Percentiles rank a stretch among this genome's conserved stretches.
Evolutionary conservation across 35 echinoderm and acorn worm genomes (phyloP).

Genomic region (Lytechinus pictus): DNA sequence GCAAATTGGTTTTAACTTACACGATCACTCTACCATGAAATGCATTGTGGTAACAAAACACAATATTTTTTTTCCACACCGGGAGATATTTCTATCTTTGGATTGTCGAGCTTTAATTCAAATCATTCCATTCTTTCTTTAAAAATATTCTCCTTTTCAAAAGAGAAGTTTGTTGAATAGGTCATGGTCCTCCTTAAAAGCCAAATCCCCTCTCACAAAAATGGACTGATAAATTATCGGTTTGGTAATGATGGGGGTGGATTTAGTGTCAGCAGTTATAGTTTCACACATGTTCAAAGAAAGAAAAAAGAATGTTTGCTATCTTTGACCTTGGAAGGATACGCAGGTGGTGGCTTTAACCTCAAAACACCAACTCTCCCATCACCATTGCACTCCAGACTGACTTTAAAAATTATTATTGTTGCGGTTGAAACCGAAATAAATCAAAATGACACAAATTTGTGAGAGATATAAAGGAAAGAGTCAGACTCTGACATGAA

Average conservation of each 20-base stretch:
- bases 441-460: background rate
- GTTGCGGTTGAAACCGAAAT: background rate
- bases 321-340: background rate
- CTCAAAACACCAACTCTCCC: background rate
- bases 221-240: slow-evolving; percentile 4
- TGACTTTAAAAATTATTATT: background rate
- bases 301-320: background rate
- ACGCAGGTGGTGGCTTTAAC: background rate
- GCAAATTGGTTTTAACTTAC: slow-evolving; percentile 46
- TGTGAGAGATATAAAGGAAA: background rate
- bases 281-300: background rate
- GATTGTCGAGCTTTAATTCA: background rate
- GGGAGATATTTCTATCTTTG: background rate
- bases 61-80: background rate
- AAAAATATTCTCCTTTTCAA: background rate
- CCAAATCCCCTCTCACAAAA: background rate
- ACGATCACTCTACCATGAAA: slow-evolving; percentile 27
- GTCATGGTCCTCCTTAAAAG: background rate
- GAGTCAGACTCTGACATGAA: background rate
- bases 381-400: background rate
- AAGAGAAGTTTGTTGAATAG: background rate
- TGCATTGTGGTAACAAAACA: slow-evolving; percentile 24
- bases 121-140: background rate
- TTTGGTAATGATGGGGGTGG: background rate
- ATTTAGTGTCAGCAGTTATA: background rate